Base-by-base conservation (phyloP, 2,888 invertebrate genomes). In the Apocheima hispidaria region DNA sequence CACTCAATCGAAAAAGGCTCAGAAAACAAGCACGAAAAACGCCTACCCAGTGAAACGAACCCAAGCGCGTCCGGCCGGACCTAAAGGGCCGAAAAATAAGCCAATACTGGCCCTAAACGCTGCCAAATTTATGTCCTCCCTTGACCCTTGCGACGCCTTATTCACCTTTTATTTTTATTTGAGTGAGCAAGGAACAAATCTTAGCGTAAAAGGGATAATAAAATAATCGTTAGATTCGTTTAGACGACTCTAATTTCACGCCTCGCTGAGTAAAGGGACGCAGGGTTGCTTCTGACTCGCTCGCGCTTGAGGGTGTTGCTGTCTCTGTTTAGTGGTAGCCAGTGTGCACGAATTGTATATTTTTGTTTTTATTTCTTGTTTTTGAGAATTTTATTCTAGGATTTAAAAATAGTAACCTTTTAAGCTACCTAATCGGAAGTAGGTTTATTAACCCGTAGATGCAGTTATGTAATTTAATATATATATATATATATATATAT, bases 191-290 rank as follows among this genome's bases (percentile, higher is more conserved):
- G 92, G 85, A 92, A 92, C 92, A 92, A 92, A 92, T 92, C 92
- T 92, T 92, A 92, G 91, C 84, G 90, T 83, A 90, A 90, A 91
- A 90, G 87, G 91, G 90, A 92, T 92, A 92, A 92, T 92, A 92
- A 92, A 92, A 92, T 92, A 92, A 92, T 92, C 92, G 92, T 92
- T 92, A 91, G 88, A 91, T 92, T 90, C 92, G 92, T 92, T 91
- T 92, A 92, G 92, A 91, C 90, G 91, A 88, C 75, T 90, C 90
- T 89, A 92, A 92, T 92, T 92, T 92, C 92, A 92, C 88, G 92
- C 88, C 78, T 89, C 87, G 89, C 78, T 91, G 91, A 87, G 82
- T 87, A 90, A 92, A 90, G 90, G 92, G 91, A 86, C 83, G 81
- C 73, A 72, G 73, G 86, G 86, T 85, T 81, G 76, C 65, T 46